Evolutionary conservation across 1,140 invertebrate genomes (phyloP).

Genomic region (Bilobella aurantiaca): DNA sequence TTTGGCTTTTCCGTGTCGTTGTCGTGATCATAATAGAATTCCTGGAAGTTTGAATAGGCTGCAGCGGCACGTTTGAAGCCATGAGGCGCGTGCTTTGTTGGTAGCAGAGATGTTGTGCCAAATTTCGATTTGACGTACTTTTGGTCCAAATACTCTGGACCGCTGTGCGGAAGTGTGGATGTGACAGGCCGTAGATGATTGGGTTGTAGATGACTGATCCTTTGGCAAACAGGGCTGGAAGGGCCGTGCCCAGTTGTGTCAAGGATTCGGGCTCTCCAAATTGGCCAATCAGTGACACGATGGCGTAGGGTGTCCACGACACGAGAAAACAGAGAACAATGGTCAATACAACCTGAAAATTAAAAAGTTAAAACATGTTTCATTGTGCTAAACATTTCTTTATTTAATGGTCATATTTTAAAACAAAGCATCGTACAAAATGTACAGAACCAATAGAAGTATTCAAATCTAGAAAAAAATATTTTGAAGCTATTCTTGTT

Average conservation of each 20-base stretch:
- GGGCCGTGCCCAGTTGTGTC: slow-evolving; percentile 39
- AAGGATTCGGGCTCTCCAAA: slow-evolving; percentile 39
- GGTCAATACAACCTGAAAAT: slow-evolving; percentile 41
- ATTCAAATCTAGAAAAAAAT: too few relatives aligned
- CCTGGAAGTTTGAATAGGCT: neutral
- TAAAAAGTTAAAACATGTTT: too few relatives aligned
- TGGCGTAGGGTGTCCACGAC: slow-evolving; percentile 48
- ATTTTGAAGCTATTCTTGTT: too few relatives aligned
- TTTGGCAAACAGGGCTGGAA: slow-evolving; percentile 44
- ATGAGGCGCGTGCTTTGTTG: neutral
- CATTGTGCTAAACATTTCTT: too few relatives aligned
- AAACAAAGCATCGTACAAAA: too few relatives aligned
- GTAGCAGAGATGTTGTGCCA: slow-evolving; percentile 6
- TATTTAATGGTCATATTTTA: too few relatives aligned
- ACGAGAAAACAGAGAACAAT: slow-evolving; percentile 44
- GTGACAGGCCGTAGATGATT: slow-evolving; percentile 43
- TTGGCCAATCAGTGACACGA: slow-evolving; percentile 46
- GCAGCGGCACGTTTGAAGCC: neutral
- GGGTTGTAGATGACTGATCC: slow-evolving; percentile 44
- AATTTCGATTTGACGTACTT: slow-evolving; percentile 9
- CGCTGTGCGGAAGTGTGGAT: slow-evolving; percentile 40
- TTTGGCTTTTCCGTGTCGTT: too few relatives aligned
- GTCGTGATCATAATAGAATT: too few relatives aligned
- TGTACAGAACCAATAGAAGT: too few relatives aligned
- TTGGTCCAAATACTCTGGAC: slow-evolving; percentile 12